phyloP scores from a whole-genome alignment of 1,140 invertebrate species.

The Lordiphosa stackelbergi region DNA sequence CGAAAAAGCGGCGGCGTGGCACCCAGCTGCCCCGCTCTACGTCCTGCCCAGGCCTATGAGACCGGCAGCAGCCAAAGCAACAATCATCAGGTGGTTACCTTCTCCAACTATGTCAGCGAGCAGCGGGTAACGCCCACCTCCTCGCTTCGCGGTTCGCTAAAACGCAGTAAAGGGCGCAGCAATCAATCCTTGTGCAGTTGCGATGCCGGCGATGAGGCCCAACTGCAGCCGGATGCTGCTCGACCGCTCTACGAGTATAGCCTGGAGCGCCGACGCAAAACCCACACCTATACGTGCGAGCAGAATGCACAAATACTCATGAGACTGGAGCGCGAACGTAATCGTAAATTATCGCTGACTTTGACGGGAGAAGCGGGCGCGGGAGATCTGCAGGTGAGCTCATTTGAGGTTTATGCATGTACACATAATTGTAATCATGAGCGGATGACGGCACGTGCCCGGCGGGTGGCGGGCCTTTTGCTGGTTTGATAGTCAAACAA shows the following conservation, averaged over 20 bases:
- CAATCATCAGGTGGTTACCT: slow-evolving; percentile 65
- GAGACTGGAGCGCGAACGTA: slow-evolving; percentile 74
- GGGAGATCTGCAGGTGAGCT: slow-evolving; percentile 56
- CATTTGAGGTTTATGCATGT: slow-evolving; percentile 12
- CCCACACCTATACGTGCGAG: slow-evolving; percentile 74
- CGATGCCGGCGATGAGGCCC: slow-evolving; percentile 67
- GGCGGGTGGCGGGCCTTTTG: too few relatives aligned
- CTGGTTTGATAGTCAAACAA: slow-evolving; percentile 51
- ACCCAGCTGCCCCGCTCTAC: slow-evolving; percentile 28
- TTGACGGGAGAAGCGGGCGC: slow-evolving; percentile 13
- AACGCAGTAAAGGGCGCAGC: slow-evolving; percentile 71
- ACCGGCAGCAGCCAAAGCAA: slow-evolving; percentile 22
- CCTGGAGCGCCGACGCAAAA: slow-evolving; percentile 70
- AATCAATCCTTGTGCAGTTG: slow-evolving; percentile 76
- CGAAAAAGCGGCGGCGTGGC: slow-evolving; percentile 53
- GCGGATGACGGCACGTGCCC: slow-evolving; percentile 37
- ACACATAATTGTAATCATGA: slow-evolving; percentile 57
- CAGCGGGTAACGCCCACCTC: slow-evolving; percentile 42
- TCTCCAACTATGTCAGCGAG: slow-evolving; percentile 66
- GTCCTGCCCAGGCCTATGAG: slow-evolving; percentile 40
- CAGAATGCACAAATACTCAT: slow-evolving; percentile 76
- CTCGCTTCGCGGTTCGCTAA: slow-evolving; percentile 67
- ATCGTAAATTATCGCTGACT: slow-evolving; percentile 73
- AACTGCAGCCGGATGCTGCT: slow-evolving; percentile 67
- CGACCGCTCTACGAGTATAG: slow-evolving; percentile 73